Base-by-base conservation (phyloP, 2,888 invertebrate genomes). In the Chymomyza procnemis region DNA sequence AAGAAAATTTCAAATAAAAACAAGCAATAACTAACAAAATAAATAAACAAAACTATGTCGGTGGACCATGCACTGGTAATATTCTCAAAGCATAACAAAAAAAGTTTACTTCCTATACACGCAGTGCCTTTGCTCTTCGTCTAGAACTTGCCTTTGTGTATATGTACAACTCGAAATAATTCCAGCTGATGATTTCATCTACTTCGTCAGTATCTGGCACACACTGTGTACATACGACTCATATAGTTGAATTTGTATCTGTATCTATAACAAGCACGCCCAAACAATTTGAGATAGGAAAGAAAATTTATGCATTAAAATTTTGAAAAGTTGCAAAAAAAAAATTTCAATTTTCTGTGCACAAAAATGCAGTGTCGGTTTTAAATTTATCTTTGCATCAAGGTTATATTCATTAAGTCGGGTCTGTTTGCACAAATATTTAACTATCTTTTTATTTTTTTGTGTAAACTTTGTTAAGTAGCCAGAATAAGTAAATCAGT, bases 171-270 rank as follows among this genome's bases (percentile, higher is more conserved):
- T 74, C 74, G 78, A 80, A 83, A 74, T 80, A 76, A 87, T 85
- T 87, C 74, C 72, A 74, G 74, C 73, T 79, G 83, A 84, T 84
- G 83, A 84, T 87, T 84, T 84, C 83, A 84, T 84, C 79, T 72
- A 75, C 86, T 82, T 79, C 81, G 16, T 8, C 8, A 2, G 19
- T 50, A 50, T 50, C 50, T 16, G 16, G 63, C 46, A 54, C 56
- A 65, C 76, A 41, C 34, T 41, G 3, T 12, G 34, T 12, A 41
- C 34, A 41, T 6, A 26, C 26, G 4, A 26, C 26, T 26, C 12
- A 56, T 16, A 56, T 18, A 2, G 14, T 50, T 19, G 9, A 18
- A 4, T 19, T 19, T 14, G n/a, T 50, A 50, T 50, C 14, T 50
- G n/a, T n/a, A 19, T 14, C 50, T 54, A 19, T 19, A 54, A 16